Conservation (phyloP, 2,113 vertebrate genomes). For the Boulengeromyrus knoepffleri region DNA sequence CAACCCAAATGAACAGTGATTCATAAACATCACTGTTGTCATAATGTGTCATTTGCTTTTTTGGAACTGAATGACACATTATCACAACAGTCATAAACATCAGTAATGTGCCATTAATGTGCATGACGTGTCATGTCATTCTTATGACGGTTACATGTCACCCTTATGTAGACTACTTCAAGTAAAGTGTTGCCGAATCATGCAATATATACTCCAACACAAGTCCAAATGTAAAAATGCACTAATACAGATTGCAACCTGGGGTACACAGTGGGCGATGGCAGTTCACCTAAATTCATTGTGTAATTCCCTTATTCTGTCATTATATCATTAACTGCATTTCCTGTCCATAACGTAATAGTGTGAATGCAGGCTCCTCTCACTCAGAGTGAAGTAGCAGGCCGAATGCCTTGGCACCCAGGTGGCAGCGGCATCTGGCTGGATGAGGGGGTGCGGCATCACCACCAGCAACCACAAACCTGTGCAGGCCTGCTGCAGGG, state of each 20-base stretch:
- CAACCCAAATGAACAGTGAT: not conserved
- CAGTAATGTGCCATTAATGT: no score
- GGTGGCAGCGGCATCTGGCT: not conserved
- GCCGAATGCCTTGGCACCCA: not conserved
- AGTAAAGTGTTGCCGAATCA: not conserved
- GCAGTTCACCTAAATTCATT: not conserved
- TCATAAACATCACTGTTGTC: no score
- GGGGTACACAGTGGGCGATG: not conserved
- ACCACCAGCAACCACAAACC: slow-evolving; percentile 28
- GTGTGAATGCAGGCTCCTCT: not conserved
- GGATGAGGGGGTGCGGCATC: not conserved
- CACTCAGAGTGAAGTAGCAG: not conserved
- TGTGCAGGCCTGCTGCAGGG: slow-evolving; percentile 41
- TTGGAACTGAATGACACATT: no score
- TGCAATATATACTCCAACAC: not conserved
- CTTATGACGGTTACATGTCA: no score
- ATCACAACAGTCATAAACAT: no score
- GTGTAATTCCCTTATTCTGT: not conserved
- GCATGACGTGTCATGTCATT: no score
- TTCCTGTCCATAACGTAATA: not conserved
- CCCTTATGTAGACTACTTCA: no score
- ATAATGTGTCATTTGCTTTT: no score
- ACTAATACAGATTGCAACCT: not conserved
- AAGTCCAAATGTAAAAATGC: not conserved
- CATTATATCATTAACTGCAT: not conserved